phyloP scores from a whole-genome alignment of 2,797 vertebrate species.

The Antennarius maculatus region DNA sequence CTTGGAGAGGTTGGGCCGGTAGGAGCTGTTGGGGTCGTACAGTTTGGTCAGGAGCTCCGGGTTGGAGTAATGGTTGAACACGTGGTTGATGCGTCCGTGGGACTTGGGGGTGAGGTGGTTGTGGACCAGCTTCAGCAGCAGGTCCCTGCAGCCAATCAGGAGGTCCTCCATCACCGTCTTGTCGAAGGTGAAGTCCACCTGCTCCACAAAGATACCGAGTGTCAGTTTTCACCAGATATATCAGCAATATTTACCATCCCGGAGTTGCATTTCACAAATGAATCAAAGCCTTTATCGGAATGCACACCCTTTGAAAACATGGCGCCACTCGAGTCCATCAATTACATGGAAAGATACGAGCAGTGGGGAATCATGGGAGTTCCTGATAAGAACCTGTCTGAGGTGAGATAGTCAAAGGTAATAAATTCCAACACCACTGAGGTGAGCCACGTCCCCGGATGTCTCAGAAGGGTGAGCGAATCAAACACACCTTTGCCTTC shows the following conservation, averaged over 20 bases:
- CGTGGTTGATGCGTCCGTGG: slow-evolving; percentile 87
- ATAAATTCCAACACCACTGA: too few species aligned
- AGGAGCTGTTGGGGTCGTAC: slow-evolving; percentile 81
- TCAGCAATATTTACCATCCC: too few species aligned
- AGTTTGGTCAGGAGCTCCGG: slow-evolving; percentile 84
- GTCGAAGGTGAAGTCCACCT: slow-evolving; percentile 94
- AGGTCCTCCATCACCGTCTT: slow-evolving; percentile 82
- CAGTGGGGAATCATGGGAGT: too few species aligned
- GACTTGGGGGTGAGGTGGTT: slow-evolving; percentile 90
- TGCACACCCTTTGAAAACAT: background rate
- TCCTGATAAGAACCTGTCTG: too few species aligned
- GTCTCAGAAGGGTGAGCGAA: too few species aligned
- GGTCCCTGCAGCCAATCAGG: slow-evolving; percentile 83
- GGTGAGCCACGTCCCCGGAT: too few species aligned
- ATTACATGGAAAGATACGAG: too few species aligned
- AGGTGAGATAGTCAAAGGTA: too few species aligned
- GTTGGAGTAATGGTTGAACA: slow-evolving; percentile 91
- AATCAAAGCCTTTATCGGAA: background rate
- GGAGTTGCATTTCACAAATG: background rate
- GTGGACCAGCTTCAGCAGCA: slow-evolving; percentile 87
- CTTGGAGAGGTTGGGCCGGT: slow-evolving; percentile 81
- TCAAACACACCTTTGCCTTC: too few species aligned
- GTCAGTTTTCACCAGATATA: too few species aligned
- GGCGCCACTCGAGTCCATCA: too few species aligned
- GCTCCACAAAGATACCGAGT: background rate